These are phyloP conservation scores for Drosophila crucigera DNA, from an alignment of 2,888 invertebrate genomes.

Conservation along the genomic window DNA sequence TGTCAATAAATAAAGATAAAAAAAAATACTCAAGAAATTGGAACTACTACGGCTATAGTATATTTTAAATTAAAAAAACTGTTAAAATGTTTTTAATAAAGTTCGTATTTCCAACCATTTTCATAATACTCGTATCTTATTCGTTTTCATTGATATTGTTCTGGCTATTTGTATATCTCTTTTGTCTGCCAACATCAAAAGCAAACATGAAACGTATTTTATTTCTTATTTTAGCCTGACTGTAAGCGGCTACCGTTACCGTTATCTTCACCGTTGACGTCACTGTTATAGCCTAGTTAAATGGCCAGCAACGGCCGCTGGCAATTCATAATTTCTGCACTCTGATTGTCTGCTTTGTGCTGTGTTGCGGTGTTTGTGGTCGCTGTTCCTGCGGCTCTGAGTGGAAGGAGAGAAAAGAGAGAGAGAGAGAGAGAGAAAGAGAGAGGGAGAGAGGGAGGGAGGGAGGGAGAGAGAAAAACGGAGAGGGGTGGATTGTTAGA, in stretches of 20 bases:
- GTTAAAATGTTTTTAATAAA: neutral
- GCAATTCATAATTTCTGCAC: constrained; percentile 70
- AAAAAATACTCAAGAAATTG: neutral
- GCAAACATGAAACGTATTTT: constrained; percentile 45
- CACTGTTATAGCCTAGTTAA: constrained; percentile 44
- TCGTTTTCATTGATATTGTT: neutral
- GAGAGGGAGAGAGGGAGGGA: neutral
- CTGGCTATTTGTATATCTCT: constrained; percentile 23
- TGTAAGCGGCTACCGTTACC: constrained; percentile 12
- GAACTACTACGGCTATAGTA: neutral
- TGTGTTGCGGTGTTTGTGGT: constrained; percentile 39
- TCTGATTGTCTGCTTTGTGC: constrained; percentile 38
- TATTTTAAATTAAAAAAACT: neutral
- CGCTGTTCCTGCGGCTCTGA: neutral
- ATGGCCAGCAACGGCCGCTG: constrained; percentile 61
- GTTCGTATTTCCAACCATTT: neutral
- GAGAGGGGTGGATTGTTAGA: neutral
- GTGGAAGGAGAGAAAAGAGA: neutral
- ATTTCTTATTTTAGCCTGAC: constrained; percentile 27
- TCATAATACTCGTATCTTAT: neutral
- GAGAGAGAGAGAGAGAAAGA: neutral
- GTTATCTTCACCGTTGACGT: constrained; percentile 15
- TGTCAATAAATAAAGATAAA: neutral
- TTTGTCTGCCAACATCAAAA: constrained; percentile 49
- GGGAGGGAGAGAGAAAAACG: neutral